Conservation (phyloP, 2,113 vertebrate genomes). For the Podilymbus podiceps region DNA sequence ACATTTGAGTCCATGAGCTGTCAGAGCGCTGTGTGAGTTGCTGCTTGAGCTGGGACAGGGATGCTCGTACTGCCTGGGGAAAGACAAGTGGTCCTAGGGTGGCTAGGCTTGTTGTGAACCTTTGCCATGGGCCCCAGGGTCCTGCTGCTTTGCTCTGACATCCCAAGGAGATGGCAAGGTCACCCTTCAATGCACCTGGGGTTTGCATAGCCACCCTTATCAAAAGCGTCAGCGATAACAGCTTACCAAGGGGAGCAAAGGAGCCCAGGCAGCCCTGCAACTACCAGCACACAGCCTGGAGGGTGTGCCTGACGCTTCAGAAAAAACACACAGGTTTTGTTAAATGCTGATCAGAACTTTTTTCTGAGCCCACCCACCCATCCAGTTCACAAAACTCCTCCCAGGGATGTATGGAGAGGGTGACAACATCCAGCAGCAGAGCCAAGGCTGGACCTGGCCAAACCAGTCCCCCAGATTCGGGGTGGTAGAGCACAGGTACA, state of each 20-base stretch:
- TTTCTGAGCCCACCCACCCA: neutral
- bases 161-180: slow-evolving; percentile 39
- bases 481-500: too few species aligned
- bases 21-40: neutral
- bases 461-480: neutral
- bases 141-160: neutral
- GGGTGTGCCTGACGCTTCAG: neutral
- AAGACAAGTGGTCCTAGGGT: neutral
- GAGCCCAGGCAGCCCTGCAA: neutral
- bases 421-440: neutral
- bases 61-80: accelerated
- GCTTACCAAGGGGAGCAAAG: neutral
- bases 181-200: neutral
- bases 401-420: neutral
- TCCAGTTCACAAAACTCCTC: neutral
- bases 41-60: neutral
- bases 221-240: neutral
- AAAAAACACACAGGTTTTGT: neutral
- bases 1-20: neutral
- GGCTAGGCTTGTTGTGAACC: neutral
- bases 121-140: neutral
- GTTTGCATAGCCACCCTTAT: neutral
- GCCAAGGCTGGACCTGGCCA: neutral
- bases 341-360: neutral
- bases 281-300: neutral